Percentiles rank a stretch among this genome's conserved stretches.
Evolutionary conservation across 2,888 invertebrate species (phyloP).

Genomic region (Anaspis maculata): DNA sequence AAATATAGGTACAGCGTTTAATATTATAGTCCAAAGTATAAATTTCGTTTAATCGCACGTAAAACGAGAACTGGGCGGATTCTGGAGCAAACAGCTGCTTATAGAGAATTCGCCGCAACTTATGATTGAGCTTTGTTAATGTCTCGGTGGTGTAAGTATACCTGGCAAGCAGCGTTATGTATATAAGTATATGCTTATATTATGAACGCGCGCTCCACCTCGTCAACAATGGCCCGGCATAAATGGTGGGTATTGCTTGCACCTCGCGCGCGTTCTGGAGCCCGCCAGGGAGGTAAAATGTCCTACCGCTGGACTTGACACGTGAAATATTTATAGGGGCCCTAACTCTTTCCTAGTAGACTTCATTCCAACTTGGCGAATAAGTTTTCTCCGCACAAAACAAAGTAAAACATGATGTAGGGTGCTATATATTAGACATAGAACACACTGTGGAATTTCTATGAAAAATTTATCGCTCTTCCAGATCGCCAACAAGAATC

Average conservation of each 20-base stretch:
- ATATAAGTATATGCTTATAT: too few relatives aligned
- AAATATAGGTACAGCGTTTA: conserved; percentile 3
- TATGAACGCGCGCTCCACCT: too few relatives aligned
- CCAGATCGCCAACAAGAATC: background rate
- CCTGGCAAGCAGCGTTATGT: too few relatives aligned
- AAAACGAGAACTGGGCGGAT: too few relatives aligned
- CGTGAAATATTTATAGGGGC: conserved; percentile 35
- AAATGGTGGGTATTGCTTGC: too few relatives aligned
- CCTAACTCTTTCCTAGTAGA: conserved; percentile 31
- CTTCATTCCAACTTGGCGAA: conserved; percentile 34
- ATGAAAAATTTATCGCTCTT: conserved; percentile 22
- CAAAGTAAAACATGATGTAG: conserved; percentile 36
- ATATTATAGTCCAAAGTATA: conserved; percentile 18
- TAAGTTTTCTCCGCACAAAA: conserved; percentile 33
- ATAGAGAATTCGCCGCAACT: conserved; percentile 20
- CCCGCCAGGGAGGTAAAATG: conserved; percentile 22
- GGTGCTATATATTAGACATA: conserved; percentile 27
- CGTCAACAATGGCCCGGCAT: too few relatives aligned
- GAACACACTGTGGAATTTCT: conserved; percentile 23
- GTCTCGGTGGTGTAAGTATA: too few relatives aligned
- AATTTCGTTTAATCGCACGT: conserved; percentile 24
- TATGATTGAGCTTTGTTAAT: too few relatives aligned
- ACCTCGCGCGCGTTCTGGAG: conserved; percentile 10
- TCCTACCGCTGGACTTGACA: conserved; percentile 33
- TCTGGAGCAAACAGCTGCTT: conserved; percentile 24